Conservation (phyloP, 2,888 invertebrate species). For the Pardosa pseudoannulata region DNA sequence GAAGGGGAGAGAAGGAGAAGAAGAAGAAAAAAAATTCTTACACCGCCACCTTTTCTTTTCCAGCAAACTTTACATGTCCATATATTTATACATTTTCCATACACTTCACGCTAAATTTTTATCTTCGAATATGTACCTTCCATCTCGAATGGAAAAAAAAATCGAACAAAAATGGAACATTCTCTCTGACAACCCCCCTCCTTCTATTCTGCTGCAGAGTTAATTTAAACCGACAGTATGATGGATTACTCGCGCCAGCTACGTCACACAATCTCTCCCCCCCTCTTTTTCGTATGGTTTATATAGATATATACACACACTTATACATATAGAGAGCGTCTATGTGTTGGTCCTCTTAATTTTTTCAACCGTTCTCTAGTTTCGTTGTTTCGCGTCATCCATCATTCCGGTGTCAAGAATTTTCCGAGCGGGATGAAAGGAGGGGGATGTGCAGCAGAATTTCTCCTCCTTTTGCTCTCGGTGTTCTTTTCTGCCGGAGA, state of each 20-base stretch:
- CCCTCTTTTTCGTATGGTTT: constrained; percentile 31
- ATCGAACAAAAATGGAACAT: constrained; percentile 11
- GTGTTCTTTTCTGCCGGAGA: neutral
- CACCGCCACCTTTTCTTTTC: neutral
- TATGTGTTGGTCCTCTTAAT: constrained; percentile 19
- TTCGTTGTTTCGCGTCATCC: constrained; percentile 66
- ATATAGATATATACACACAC: constrained; percentile 28
- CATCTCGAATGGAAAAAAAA: constrained; percentile 4
- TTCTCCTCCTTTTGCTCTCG: neutral
- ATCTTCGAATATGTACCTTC: constrained; percentile 45
- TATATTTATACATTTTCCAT: constrained; percentile 61
- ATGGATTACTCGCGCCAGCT: constrained; percentile 72
- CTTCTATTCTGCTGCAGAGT: constrained; percentile 68
- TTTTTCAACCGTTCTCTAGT: constrained; percentile 28
- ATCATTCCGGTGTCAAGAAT: constrained; percentile 68
- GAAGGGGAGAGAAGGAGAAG: neutral
- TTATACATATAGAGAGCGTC: constrained; percentile 16
- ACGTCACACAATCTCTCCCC: constrained; percentile 28
- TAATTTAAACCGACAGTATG: constrained; percentile 75
- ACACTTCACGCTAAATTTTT: constrained; percentile 47
- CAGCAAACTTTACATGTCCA: constrained; percentile 47
- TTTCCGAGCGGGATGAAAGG: constrained; percentile 54
- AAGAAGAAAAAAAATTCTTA: neutral
- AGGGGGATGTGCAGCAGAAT: constrained; percentile 42
- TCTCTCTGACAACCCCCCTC: constrained; percentile 23